Base-by-base conservation (phyloP, 2,797 vertebrate genomes). In the Gymnodraco acuticeps region DNA sequence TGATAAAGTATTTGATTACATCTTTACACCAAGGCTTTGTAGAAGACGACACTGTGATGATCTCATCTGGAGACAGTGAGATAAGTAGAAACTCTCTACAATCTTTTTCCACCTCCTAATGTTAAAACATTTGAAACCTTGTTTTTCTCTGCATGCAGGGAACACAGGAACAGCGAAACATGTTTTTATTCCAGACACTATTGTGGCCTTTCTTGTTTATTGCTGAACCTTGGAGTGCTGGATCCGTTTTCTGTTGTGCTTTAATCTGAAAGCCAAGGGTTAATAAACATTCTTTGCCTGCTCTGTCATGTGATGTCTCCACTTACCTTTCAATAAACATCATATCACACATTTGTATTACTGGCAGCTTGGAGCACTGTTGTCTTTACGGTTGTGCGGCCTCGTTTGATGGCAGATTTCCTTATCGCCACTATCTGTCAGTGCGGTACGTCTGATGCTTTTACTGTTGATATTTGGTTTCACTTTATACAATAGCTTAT, bases 321-420 rank as follows among this genome's bases (percentile, higher is more conserved):
- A 8, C 23, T 68, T 13, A 17, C 70, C 2, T 38, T 53, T 78
- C 43, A 16, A 4, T 45, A 68, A 27, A 3, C 1, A 58, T 70
- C 47, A 14, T 51, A 50, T 75, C n/a, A 65, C 23, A 63, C 38
- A 14, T 55, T 68, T 79, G 23, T 73, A 78, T 66, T 59, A 50
- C 50, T 2, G 4, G 4, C 20, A 42, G 3, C 9, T 61, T 58
- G 42, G 27, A 27, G 10, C 9, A 17, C 19, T 64, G 4, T 17
- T 23, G 45, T 53, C 46, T 68, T 68, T 68, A 19, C 19, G 59
- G 48, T 2, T 46, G 7, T 54, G 41, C 11, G 7, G 16, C 52
- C 15, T 51, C 62, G 46, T 74, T 79, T 67, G 52, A 75, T 65
- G 20, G 15, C 12, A 51, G 17, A 20, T 55, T 67, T 66, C 38